A percentile compares a stretch with the other conserved stretches of the same genome.
Conservation (phyloP, 2,113 vertebrate genomes). For the Chlorodrepanis virens region DNA sequence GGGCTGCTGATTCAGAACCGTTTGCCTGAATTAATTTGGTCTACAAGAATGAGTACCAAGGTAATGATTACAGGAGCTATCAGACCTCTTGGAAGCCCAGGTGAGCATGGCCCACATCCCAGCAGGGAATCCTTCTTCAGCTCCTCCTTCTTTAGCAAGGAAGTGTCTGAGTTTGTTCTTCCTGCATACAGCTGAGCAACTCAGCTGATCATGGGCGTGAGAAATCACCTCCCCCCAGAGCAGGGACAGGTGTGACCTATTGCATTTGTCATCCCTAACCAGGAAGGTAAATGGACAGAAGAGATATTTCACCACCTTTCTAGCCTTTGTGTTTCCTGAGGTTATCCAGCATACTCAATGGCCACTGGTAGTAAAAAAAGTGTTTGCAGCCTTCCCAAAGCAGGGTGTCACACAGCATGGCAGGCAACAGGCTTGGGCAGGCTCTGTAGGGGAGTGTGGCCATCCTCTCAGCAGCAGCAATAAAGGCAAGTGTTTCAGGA, state of each 20-base stretch:
- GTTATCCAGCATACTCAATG: not conserved
- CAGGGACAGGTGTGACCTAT: not conserved
- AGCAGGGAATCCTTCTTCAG: not conserved
- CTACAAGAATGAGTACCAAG: not conserved
- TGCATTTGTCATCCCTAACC: not conserved
- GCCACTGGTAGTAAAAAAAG: not conserved
- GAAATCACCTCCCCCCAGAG: rapidly evolving
- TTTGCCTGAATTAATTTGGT: not conserved
- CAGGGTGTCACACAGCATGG: not conserved
- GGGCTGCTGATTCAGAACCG: not conserved
- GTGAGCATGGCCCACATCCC: not conserved
- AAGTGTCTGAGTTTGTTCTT: not conserved
- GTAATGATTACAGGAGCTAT: not conserved
- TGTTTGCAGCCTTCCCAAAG: not conserved
- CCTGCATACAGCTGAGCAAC: not conserved
- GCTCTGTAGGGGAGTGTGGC: not conserved
- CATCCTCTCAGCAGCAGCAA: not conserved
- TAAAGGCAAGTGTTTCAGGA: not conserved
- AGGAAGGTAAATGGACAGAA: not conserved
- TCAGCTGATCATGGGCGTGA: not conserved
- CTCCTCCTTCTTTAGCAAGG: not conserved
- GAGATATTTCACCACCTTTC: not conserved
- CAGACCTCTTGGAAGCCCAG: not conserved
- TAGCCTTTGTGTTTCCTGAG: not conserved
- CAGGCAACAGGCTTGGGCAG: not conserved